These are phyloP conservation scores for Sphaerophoria taeniata DNA, from an alignment of 2,888 invertebrate species.

Conservation along the genomic window DNA sequence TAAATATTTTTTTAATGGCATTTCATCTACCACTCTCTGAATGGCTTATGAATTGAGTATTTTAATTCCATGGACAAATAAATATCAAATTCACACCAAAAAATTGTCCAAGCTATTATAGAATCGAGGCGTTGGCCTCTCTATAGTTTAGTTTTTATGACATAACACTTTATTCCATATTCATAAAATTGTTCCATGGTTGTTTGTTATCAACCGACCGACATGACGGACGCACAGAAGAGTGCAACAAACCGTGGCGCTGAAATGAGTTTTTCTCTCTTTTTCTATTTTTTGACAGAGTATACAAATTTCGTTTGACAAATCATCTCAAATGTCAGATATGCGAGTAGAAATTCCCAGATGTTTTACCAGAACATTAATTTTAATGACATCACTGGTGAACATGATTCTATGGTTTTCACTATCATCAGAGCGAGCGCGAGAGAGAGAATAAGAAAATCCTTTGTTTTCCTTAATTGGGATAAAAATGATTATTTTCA, in stretches of 20 bases:
- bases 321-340: slow-evolving; percentile 58
- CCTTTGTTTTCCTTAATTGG: slow-evolving; percentile 57
- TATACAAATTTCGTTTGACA: slow-evolving; percentile 68
- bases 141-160: slow-evolving; percentile 58
- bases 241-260: slow-evolving; percentile 59
- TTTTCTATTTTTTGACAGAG: slow-evolving; percentile 34
- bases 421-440: slow-evolving; percentile 18
- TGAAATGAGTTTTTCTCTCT: slow-evolving; percentile 43
- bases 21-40: slow-evolving; percentile 12
- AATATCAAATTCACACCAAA: slow-evolving; percentile 56
- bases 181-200: slow-evolving; percentile 52
- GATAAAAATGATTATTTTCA: slow-evolving; percentile 40
- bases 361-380: slow-evolving; percentile 63
- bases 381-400: slow-evolving; percentile 51
- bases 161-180: slow-evolving; percentile 66
- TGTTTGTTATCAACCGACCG: slow-evolving; percentile 62
- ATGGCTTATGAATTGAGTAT: slow-evolving; percentile 3
- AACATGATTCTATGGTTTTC: slow-evolving; percentile 12
- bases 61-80: slow-evolving; percentile 11
- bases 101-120: slow-evolving; percentile 24
- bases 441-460: slow-evolving; percentile 7
- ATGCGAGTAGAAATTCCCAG: slow-evolving; percentile 18
- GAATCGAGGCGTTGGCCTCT: slow-evolving; percentile 58
- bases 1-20: slow-evolving; percentile 45
- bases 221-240: slow-evolving; percentile 4